phyloP scores from a whole-genome alignment of 2,113 vertebrate genomes.

The Oncorhynchus kisutch region DNA sequence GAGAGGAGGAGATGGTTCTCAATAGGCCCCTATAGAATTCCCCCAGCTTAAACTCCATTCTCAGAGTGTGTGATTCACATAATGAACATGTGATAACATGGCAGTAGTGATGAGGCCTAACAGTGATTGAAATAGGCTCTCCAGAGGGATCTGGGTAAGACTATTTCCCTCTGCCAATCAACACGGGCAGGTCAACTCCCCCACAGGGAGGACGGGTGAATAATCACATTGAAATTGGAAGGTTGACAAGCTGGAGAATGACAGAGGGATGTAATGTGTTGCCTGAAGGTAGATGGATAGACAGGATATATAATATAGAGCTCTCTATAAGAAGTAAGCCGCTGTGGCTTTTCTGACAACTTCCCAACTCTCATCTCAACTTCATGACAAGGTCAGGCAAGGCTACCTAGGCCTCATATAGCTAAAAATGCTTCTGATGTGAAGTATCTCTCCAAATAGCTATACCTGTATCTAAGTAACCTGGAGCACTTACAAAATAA shows the following conservation, averaged over 20 bases:
- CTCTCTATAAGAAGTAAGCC: no score
- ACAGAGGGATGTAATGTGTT: background rate
- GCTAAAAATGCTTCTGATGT: no score
- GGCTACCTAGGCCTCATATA: no score
- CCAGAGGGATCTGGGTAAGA: background rate
- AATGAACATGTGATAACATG: constrained; percentile 31
- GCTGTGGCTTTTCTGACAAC: no score
- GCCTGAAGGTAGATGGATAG: background rate
- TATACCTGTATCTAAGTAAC: background rate
- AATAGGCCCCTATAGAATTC: constrained; percentile 16
- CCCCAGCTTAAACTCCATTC: constrained; percentile 42
- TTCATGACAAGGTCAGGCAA: no score
- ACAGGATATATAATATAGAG: no score
- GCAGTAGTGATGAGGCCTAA: constrained; percentile 17
- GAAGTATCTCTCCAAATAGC: no score
- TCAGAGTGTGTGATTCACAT: constrained; percentile 38
- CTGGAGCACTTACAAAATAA: background rate
- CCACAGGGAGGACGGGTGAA: background rate
- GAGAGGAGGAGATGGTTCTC: constrained; percentile 27
- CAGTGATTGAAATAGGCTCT: constrained; percentile 42
- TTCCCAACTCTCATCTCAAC: no score
- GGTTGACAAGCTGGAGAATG: background rate
- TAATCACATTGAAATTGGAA: background rate
- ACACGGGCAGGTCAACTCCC: background rate
- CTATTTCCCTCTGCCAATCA: constrained; percentile 18